Evolutionary conservation across 2,888 invertebrate genomes (phyloP), one percentile per base, ranked within the genome.

Genomic region (Oscheius sp.): DNA sequence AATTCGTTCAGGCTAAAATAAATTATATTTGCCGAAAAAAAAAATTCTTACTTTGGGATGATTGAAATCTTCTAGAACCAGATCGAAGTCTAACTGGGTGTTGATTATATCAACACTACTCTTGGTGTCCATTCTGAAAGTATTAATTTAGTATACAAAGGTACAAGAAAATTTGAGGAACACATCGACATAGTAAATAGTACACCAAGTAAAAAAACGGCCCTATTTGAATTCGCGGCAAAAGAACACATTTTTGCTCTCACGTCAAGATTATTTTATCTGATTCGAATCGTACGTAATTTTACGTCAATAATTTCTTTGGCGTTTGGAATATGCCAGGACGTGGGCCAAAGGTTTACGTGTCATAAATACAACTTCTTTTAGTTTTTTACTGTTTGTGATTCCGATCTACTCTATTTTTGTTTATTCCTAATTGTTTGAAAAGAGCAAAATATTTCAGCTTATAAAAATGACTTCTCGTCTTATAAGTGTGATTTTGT

Each of bases 291-390:
- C n/a, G 53, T 53, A 53, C 53, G 53, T 21, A 53, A 53, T 23
- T 12, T 16, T 53, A 25, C 53, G 53, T 21, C 23, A 49, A 13
- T 18, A 13, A 7, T 23, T 12, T 2, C 49, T 53, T 25, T 25
- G 53, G 27, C 58, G 58, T 58, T 27, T 27, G 13, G 12, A 29
- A n/a, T 25, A 27, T 27, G 58, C n/a, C 27, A 12, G 58, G 21
- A 58, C 58, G 58, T 27, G 27, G 27, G 12, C 41, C n/a, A n/a
- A 41, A 5, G 43, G 63, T 63, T 63, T 45, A 63, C 46, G 46
- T 45, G 35, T 46, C 52, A 49, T 27, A 25, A 53, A 18, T 9
- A 35, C n/a, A 41, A 29, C 52, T 27, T 46, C 16, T 18, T 29
- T 46, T 2, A 12, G 16, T 45, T 66, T 29, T 27, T 66, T n/a